Base-by-base conservation (phyloP, 2,797 vertebrate genomes). In the Gymnothorax javanicus region DNA sequence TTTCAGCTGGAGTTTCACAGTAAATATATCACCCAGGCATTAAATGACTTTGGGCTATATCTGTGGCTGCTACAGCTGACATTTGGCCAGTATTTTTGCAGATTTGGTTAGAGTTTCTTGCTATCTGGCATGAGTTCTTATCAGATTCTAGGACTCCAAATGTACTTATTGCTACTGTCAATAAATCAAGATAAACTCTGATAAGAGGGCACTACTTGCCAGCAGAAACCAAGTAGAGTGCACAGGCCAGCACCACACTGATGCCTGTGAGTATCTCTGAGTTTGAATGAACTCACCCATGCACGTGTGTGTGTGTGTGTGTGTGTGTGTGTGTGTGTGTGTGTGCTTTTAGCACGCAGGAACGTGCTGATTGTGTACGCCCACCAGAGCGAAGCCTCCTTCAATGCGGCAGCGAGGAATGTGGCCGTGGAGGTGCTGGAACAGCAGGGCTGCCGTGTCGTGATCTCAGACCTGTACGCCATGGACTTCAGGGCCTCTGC, bases 291-390 rank as follows among this genome's bases (percentile, higher is more conserved):
- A 79, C 43, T 67, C 15, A 43, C 27, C 13, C 83, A 75, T 62
- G 52, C 64, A 17, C 12, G 15, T 71, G 62, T 71, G 20, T 71
- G 50, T 69, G 15, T 84, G 15, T 50, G 20, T 71, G 84, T 84
- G 84, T 84, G 83, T 84, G 59, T 62, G 57, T 11, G 3, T 64
- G 58, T 62, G 15, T 84, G 83, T 84, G 25, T 84, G 75, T 84
- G 60, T 17, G 4, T 87, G 64, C 2, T 87, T 90, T 0, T 0
- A 58, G 83, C 75, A 95, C 95, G 89, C 0, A 96, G 93, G 89
- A 97, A 95, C 7, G 96, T 97, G 13, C 92, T 98, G 89, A 96
- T 98, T 1, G 93, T 98, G 56, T 98, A 95, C 0, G 97, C 97
- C 0, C 97, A 98, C 87, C 96, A 98, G 90, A 97, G 96, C 79